Percentiles rank a stretch among this genome's conserved stretches.
These are phyloP conservation scores for Drosophila sturtevanti DNA, from an alignment of 1,140 invertebrate species.

Conservation along the genomic window DNA sequence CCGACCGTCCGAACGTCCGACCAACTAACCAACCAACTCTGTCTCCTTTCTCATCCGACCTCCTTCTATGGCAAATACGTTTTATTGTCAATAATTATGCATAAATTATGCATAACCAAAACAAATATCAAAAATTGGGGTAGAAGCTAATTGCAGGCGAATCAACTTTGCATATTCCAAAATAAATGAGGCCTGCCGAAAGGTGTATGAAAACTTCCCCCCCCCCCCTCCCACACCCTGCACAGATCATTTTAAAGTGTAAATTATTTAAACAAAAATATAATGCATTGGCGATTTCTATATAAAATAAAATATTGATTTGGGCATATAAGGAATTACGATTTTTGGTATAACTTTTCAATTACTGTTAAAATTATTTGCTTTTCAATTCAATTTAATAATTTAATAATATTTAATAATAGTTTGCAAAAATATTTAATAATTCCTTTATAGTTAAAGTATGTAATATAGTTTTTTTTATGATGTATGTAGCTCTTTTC, in stretches of 20 bases:
- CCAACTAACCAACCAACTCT: neutral
- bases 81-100: constrained; percentile 72
- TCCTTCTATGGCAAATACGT: constrained; percentile 15
- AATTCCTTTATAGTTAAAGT: too few species aligned
- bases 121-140: constrained; percentile 48
- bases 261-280: neutral
- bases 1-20: too few species aligned
- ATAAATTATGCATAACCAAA: constrained; percentile 64
- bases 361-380: too few species aligned
- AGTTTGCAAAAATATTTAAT: too few species aligned
- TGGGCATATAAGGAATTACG: too few species aligned
- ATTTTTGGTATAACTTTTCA: too few species aligned
- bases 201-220: too few species aligned
- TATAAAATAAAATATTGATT: neutral
- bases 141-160: constrained; percentile 16
- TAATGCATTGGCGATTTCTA: neutral
- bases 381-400: too few species aligned
- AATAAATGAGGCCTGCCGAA: neutral
- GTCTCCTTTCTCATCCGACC: neutral
- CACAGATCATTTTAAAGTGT: neutral
- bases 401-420: too few species aligned
- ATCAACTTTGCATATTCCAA: constrained; percentile 7
- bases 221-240: too few species aligned
- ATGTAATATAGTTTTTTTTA: too few species aligned
- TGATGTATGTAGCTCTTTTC: too few species aligned